Conservation (phyloP, 2,888 invertebrate genomes). For the Sycophila texana region DNA sequence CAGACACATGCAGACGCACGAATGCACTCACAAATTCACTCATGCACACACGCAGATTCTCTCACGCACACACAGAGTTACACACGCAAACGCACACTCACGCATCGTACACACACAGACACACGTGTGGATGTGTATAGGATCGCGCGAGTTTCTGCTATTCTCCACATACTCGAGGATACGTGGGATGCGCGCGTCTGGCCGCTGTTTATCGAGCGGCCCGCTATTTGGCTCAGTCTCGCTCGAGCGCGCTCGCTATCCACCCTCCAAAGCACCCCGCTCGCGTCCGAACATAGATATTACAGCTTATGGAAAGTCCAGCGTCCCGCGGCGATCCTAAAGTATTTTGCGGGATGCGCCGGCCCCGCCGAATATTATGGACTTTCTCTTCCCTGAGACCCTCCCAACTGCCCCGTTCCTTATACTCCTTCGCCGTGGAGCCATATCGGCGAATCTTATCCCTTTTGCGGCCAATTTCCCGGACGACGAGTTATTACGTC, state of each 20-base stretch:
- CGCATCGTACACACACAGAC: too few species aligned
- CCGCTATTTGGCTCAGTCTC: conserved; percentile 47
- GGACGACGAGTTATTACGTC: conserved; percentile 20
- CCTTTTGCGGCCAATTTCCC: conserved; percentile 46
- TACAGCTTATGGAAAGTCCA: conserved; percentile 50
- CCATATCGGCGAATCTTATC: conserved; percentile 13
- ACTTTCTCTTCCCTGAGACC: conserved; percentile 9
- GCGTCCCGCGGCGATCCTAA: conserved; percentile 42
- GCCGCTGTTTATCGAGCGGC: conserved; percentile 47
- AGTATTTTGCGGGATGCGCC: conserved; percentile 49
- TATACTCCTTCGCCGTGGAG: not conserved
- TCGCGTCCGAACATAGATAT: conserved; percentile 54
- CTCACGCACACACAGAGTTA: too few species aligned
- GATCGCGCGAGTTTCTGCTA: conserved; percentile 32
- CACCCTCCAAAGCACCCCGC: conserved; percentile 9
- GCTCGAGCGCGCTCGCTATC: conserved; percentile 27
- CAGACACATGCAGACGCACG: too few species aligned
- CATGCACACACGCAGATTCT: too few species aligned
- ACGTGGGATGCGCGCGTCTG: conserved; percentile 3
- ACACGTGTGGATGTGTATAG: too few species aligned
- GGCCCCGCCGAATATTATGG: conserved; percentile 32
- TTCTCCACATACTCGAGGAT: conserved; percentile 29
- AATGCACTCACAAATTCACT: too few species aligned
- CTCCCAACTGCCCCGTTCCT: too few species aligned
- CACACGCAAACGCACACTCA: too few species aligned